These are phyloP conservation scores for Thecocarcelia acutangulata DNA, from an alignment of 2,888 invertebrate genomes.

Conservation along the genomic window DNA sequence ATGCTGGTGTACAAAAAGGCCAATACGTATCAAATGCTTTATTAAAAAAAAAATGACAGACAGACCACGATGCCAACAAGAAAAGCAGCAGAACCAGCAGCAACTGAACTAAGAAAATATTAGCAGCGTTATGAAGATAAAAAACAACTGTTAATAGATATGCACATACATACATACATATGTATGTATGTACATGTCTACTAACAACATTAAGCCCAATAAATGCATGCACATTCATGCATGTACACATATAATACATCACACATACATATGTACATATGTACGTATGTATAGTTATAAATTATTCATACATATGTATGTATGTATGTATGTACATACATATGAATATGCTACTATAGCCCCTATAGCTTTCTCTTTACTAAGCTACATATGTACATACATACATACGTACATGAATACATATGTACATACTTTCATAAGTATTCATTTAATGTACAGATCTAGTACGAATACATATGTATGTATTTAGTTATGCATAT, in stretches of 20 bases:
- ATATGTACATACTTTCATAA: background rate
- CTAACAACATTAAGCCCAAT: background rate
- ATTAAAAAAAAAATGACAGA: conserved; percentile 6
- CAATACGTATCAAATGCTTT: conserved; percentile 33
- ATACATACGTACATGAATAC: no score
- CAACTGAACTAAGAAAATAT: conserved; percentile 1
- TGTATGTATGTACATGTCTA: background rate
- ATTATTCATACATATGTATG: background rate
- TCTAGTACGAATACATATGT: no score
- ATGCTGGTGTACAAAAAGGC: conserved; percentile 12
- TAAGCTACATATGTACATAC: background rate
- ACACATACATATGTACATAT: background rate
- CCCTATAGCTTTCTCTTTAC: no score
- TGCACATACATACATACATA: background rate
- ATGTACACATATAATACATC: conserved; percentile 1
- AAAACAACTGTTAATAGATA: background rate
- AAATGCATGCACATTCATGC: background rate
- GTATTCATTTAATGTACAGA: no score
- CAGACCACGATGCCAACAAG: conserved; percentile 33
- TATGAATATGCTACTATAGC: background rate
- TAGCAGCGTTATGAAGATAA: conserved; percentile 22
- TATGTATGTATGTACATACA: background rate
- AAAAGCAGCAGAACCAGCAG: conserved; percentile 7
- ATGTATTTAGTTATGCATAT: background rate
- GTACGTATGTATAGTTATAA: background rate